phyloP scores from a whole-genome alignment of 2,797 vertebrate genomes.

The Falco berigora region DNA sequence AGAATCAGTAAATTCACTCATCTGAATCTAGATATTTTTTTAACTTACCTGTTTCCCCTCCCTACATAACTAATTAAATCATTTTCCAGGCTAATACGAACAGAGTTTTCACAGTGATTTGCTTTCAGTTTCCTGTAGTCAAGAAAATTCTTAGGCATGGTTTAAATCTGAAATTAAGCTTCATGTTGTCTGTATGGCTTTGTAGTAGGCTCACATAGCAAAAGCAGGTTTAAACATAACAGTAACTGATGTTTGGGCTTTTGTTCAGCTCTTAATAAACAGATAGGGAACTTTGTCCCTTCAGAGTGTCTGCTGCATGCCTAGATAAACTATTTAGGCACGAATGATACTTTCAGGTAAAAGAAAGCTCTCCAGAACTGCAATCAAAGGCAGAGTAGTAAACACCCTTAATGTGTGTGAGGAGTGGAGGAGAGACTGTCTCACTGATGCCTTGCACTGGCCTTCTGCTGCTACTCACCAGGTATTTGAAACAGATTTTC shows the following conservation, averaged over 20 bases:
- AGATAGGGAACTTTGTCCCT: neutral
- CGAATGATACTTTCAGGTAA: neutral
- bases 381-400: neutral
- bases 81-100: neutral
- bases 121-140: neutral
- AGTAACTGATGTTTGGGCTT: neutral
- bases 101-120: neutral
- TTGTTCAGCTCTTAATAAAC: neutral
- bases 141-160: neutral
- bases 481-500: neutral
- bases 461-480: neutral
- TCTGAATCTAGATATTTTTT: neutral
- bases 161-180: neutral
- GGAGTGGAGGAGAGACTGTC: neutral
- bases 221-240: neutral
- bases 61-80: neutral
- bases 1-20: neutral
- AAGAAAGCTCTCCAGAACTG: neutral
- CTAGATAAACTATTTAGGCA: neutral
- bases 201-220: neutral
- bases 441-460: neutral
- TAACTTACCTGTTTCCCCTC: neutral
- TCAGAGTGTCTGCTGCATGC: neutral
- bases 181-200: neutral
- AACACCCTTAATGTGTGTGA: neutral